phyloP scores from a whole-genome alignment of 2,888 invertebrate species.

The Drosophila emarginata region DNA sequence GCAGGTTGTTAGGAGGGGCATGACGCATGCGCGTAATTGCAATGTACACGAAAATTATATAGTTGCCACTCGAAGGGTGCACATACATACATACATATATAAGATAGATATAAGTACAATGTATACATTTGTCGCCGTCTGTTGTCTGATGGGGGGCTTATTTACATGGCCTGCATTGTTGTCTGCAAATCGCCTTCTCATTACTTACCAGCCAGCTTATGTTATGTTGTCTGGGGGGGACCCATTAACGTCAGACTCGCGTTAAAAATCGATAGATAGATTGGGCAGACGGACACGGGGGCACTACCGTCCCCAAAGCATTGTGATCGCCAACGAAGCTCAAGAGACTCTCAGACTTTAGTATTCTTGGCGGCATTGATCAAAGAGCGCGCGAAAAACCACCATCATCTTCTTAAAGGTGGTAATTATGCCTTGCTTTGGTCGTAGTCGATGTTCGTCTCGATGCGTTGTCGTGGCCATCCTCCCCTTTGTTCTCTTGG shows the following conservation, averaged over 20 bases:
- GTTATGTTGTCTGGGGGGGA: conserved; percentile 42
- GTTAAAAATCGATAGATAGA: conserved; percentile 83
- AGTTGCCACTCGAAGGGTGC: conserved; percentile 1
- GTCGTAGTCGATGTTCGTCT: conserved; percentile 29
- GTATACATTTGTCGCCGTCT: conserved; percentile 1
- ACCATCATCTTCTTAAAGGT: conserved; percentile 81
- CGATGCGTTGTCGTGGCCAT: conserved; percentile 11
- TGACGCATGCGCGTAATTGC: conserved; percentile 76
- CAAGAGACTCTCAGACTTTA: conserved; percentile 16
- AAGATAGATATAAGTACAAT: conserved; percentile 1
- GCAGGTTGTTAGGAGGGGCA: conserved; percentile 32
- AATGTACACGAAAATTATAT: conserved; percentile 49
- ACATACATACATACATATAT: no score
- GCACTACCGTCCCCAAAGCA: conserved; percentile 29
- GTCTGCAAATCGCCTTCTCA: conserved; percentile 75
- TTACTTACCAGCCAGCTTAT: conserved; percentile 65
- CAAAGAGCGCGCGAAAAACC: conserved; percentile 80
- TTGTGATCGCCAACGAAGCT: conserved; percentile 53
- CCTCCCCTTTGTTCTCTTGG: conserved; percentile 20
- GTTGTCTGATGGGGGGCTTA: conserved; percentile 43
- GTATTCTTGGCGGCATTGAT: conserved; percentile 74
- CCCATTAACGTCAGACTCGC: conserved; percentile 82
- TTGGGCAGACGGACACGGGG: conserved; percentile 64
- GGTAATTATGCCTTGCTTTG: conserved; percentile 80
- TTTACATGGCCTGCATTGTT: conserved; percentile 57